A percentile compares a stretch with the other conserved stretches of the same genome.
These are phyloP conservation scores for Danio rerio DNA, from an alignment of 2,113 vertebrate species.

Conservation along the genomic window GRCz12tu NC_133183.1:63829501-63830000, in stretches of 20 bases:
- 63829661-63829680: constrained; percentile 96
- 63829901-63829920: constrained; percentile 82
- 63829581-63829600: constrained; percentile 93
- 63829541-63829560: constrained; percentile 97
- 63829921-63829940: constrained; percentile 84
- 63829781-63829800: constrained; percentile 91
- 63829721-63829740: constrained; percentile 86
- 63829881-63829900: constrained; percentile 86
- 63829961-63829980: constrained; percentile 86
- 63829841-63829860: constrained; percentile 81
- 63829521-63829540: constrained; percentile 90
- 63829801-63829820: constrained; percentile 82
- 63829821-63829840: constrained; percentile 75
- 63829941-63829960: constrained; percentile 78
- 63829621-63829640: constrained; percentile 96
- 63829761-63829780: constrained; percentile 97
- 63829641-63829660: constrained; percentile 91
- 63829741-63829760: constrained; percentile 88
- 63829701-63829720: constrained; percentile 86
- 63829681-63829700: constrained; percentile 96
- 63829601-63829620: constrained; percentile 93
- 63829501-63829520: constrained; percentile 98
- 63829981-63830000: constrained; percentile 77
- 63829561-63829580: constrained; percentile 97
- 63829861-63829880: constrained; percentile 86